Conservation (phyloP, 2,888 invertebrate genomes). For the Empis stercorea region DNA sequence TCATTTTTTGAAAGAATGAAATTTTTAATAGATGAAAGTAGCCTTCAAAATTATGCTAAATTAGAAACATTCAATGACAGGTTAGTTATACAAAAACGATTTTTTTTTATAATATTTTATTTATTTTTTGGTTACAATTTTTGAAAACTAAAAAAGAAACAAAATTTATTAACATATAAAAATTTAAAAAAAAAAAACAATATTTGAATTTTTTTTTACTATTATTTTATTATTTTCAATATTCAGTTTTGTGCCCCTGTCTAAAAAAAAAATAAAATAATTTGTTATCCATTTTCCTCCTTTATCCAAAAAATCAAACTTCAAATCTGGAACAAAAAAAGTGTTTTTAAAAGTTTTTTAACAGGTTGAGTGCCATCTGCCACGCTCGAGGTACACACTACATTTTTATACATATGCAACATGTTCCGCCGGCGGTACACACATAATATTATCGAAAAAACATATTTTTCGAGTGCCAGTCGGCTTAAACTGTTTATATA, state of each 20-base stretch:
- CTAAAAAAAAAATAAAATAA: conserved; percentile 22
- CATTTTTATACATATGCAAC: too few species aligned
- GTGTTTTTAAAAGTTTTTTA: too few species aligned
- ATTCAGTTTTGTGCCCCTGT: conserved; percentile 31
- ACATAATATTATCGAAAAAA: too few species aligned
- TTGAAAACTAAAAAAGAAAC: conserved; percentile 1
- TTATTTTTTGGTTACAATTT: not conserved
- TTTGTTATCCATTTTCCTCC: not conserved
- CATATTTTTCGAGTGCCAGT: too few species aligned
- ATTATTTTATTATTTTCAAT: not conserved
- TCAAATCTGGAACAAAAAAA: conserved; percentile 7
- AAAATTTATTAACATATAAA: conserved; percentile 7
- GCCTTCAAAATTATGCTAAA: conserved; percentile 93
- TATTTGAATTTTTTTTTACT: not conserved
- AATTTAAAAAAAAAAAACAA: conserved; percentile 5
- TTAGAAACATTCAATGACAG: conserved; percentile 95
- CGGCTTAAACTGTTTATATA: too few species aligned
- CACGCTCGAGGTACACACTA: too few species aligned
- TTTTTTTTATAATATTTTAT: conserved; percentile 1
- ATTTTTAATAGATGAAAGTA: conserved; percentile 95
- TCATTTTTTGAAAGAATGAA: conserved; percentile 98
- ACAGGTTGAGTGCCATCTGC: too few species aligned
- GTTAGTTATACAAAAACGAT: conserved; percentile 47
- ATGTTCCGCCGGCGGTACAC: too few species aligned
- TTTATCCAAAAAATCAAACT: conserved; percentile 11